Conservation (phyloP, 2,888 invertebrate species). For the Athalia circularis region DNA sequence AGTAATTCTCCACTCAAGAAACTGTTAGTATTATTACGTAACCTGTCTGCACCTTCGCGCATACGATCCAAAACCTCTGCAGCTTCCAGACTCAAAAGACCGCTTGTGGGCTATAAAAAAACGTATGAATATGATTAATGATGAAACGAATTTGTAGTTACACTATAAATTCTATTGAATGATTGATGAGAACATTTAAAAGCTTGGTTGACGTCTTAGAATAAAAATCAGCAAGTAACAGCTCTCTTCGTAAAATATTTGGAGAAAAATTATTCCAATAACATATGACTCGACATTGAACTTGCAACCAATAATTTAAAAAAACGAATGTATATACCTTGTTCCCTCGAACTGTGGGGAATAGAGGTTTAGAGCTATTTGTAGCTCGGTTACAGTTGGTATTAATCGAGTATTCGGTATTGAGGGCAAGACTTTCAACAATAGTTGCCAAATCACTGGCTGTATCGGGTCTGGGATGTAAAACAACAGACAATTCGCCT, state of each 20-base stretch:
- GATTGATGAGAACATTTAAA: constrained; percentile 25
- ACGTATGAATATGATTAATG: constrained; percentile 11
- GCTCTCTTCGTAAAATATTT: background rate
- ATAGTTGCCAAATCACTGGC: constrained; percentile 88
- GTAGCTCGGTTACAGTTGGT: constrained; percentile 78
- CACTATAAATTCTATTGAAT: constrained; percentile 8
- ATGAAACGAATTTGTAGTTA: background rate
- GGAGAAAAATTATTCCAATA: background rate
- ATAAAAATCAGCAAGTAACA: constrained; percentile 29
- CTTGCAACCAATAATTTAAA: background rate
- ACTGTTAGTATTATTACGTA: constrained; percentile 87
- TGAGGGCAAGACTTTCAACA: constrained; percentile 86
- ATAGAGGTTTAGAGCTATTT: constrained; percentile 68
- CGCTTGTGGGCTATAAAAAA: constrained; percentile 61
- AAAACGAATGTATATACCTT: constrained; percentile 61
- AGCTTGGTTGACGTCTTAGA: constrained; percentile 25
- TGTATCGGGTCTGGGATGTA: constrained; percentile 79
- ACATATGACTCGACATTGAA: background rate
- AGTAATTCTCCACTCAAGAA: constrained; percentile 84
- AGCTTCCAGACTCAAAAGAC: constrained; percentile 75
- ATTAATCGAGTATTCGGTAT: constrained; percentile 77
- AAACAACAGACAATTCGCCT: constrained; percentile 77
- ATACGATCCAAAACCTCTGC: constrained; percentile 82
- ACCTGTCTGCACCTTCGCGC: constrained; percentile 82
- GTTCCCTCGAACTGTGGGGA: constrained; percentile 68